Base-by-base conservation (phyloP, 2,888 invertebrate species). In the Gymnocheta viridis region DNA sequence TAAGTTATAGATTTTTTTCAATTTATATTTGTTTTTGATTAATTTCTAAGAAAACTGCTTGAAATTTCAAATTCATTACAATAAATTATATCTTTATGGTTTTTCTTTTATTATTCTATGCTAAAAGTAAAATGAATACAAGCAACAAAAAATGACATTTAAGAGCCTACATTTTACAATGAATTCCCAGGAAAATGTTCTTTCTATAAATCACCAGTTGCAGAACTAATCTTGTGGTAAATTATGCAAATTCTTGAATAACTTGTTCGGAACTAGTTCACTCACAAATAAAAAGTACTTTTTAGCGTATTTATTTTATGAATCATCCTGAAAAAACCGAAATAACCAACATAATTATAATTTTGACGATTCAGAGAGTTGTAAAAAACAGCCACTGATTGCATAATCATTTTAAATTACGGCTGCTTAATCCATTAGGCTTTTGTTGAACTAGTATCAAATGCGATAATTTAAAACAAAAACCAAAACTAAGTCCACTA, bases 21-120 rank as follows among this genome's bases (percentile, higher is more conserved):
- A 72, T 41, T 14, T 74, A 44, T 72, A 60, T 79, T 60, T 29
- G 62, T 54, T 51, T 38, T 54, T 67, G 58, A 60, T 80, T 80
- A 78, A 54, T 29, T 22, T 22, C 69, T 81, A 81, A 62, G 22
- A 69, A 67, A 66, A 51, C 7, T 73, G 29, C 17, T 69, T 60
- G 60, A 67, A 38, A 17, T 72, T 70, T 22, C 27, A 35, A 19
- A 38, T 58, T 76, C 72, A 80, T 58, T 64, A 22, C 14, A 60
- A 73, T 67, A 74, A 67, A 41, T 51, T 54, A 67, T 17, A 14
- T 56, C 17, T 51, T 74, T n/a, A n/a, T n/a, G n/a, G 38, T 32
- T 24, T 66, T 47, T 56, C 58, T 49, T 38, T 35, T 38, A 27
- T 67, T 22, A 27, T 24, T 51, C 12, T 51, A 24, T 24, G 29